Percentiles rank a stretch among this genome's conserved stretches.
These are phyloP conservation scores for Hozukius guyotensis DNA, from an alignment of 2,797 vertebrate genomes.

Conservation along the genomic window DNA sequence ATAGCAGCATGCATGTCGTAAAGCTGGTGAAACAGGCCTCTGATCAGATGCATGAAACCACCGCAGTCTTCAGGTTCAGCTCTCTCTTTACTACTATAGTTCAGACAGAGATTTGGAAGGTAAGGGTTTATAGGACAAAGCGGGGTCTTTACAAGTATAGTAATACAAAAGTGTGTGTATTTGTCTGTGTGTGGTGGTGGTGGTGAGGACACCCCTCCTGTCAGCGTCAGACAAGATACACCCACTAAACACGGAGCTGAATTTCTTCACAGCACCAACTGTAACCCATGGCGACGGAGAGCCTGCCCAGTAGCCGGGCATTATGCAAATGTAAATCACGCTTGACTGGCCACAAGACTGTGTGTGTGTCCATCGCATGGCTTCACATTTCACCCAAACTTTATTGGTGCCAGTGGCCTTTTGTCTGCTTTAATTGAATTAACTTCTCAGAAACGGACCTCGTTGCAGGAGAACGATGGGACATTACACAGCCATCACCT, in stretches of 20 bases:
- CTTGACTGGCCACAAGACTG: slow-evolving; percentile 49
- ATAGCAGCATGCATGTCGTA: background rate
- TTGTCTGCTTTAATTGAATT: slow-evolving; percentile 76
- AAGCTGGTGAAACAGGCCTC: no score
- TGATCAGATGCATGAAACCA: background rate
- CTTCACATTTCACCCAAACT: slow-evolving; percentile 66
- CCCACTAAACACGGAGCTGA: slow-evolving; percentile 14
- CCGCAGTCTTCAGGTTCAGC: background rate
- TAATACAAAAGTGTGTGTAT: background rate
- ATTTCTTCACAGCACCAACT: slow-evolving; percentile 47
- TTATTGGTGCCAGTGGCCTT: slow-evolving; percentile 67
- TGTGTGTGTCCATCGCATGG: slow-evolving; percentile 44
- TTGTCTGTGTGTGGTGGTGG: slow-evolving; percentile 12
- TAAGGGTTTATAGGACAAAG: background rate
- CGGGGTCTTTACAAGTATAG: background rate
- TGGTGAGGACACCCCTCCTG: slow-evolving; percentile 18
- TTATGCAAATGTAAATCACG: slow-evolving; percentile 67
- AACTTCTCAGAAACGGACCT: slow-evolving; percentile 63
- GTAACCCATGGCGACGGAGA: slow-evolving; percentile 64
- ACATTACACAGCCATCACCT: slow-evolving; percentile 33
- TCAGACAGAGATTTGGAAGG: background rate
- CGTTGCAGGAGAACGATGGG: slow-evolving; percentile 54
- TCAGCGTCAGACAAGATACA: slow-evolving; percentile 36
- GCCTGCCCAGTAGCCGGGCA: slow-evolving; percentile 45
- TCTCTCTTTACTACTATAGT: background rate